Base-by-base conservation (phyloP, 2,113 vertebrate species). In the Alligator mississippiensis region DNA sequence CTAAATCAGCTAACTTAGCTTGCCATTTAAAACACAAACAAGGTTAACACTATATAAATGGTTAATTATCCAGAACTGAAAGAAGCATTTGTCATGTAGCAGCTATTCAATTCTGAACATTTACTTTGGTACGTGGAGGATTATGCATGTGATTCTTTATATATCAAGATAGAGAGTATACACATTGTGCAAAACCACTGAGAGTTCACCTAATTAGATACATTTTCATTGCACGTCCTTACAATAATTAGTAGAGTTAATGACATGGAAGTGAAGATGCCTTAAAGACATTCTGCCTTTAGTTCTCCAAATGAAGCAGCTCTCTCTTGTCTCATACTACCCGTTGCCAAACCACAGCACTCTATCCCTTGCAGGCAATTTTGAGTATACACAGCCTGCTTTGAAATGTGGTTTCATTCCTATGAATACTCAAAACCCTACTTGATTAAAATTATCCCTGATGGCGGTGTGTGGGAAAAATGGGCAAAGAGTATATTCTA, bases 11-110 rank as follows among this genome's bases (percentile, higher is more conserved):
- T 78, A 34, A 25, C 22, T 25, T 24, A 25, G 17, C 13, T 80
- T 70, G 94, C 58, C 38, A 34, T 38, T 74, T 74, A 25, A 47
- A 25, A 38, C 34, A 25, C 34, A 74, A 34, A 47, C 70, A 77
- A n/a, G 47, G 80, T n/a, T 55, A 88, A 77, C 84, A 24, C 22
- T 24, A 24, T 72, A 30, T 30, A 22, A 38, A 18, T 22, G 27
- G 85, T 9, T 87, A 87, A 87, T 58, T 77, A 61, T 38, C 84
- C 22, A 28, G 24, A 13, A 84, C 66, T 77, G 82, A 87, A 80
- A 63, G 76, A 10, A 88, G 28, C 80, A 22, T 78, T 24, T 82
- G 16, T 80, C 38, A 63, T 16, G 2, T 55, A 63, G 4, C 28
- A 21, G 34, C 70, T 74, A 74, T 74, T 74, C 22, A 14, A 38